Evolutionary conservation across 2,797 vertebrate genomes (phyloP).

Genomic region (Lophotriccus pileatus): DNA sequence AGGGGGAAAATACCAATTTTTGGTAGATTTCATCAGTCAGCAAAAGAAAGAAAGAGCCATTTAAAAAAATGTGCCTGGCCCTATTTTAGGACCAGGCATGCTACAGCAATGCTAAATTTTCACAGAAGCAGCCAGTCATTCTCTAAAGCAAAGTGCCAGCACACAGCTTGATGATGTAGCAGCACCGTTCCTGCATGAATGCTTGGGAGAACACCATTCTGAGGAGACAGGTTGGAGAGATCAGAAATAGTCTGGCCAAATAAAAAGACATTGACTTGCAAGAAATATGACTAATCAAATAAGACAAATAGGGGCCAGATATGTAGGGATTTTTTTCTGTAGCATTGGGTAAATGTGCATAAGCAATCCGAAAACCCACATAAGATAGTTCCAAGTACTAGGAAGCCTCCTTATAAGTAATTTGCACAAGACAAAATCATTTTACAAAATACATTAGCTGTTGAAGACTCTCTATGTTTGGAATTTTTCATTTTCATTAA

Average conservation of each 20-base stretch:
- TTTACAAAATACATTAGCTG: neutral
- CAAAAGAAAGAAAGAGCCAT: neutral
- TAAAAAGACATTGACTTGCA: neutral
- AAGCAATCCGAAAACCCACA: neutral
- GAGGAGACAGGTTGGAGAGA: neutral
- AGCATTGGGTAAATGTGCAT: neutral
- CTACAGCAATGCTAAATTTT: neutral
- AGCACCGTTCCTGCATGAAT: neutral
- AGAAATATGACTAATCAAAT: neutral
- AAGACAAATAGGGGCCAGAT: neutral
- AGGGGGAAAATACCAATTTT: rapidly evolving
- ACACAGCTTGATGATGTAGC: neutral
- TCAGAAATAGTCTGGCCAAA: neutral
- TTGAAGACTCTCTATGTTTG: neutral
- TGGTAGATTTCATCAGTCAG: neutral
- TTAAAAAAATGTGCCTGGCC: neutral
- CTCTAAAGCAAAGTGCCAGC: neutral
- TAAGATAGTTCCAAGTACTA: neutral
- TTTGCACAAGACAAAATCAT: neutral
- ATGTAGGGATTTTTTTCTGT: neutral
- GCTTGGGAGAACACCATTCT: neutral
- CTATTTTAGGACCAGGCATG: neutral
- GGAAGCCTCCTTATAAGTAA: neutral
- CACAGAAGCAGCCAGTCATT: neutral
- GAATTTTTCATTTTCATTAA: neutral